Conservation (phyloP, 1,140 invertebrate species). For the Ylistrum balloti region DNA sequence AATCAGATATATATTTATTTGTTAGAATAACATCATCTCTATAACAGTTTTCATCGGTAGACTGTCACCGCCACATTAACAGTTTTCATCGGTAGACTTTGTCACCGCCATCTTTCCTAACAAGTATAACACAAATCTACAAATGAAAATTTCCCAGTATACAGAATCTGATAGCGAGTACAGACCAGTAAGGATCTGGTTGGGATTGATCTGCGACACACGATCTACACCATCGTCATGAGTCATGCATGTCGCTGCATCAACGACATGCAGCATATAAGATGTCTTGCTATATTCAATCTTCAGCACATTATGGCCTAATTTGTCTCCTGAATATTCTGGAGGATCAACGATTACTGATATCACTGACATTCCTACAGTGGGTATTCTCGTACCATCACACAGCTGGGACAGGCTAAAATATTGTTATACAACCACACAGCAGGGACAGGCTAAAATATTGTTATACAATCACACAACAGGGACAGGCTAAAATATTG, state of each 20-base stretch:
- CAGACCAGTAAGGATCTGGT: background rate
- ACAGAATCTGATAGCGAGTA: background rate
- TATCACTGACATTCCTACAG: background rate
- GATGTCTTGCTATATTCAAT: background rate
- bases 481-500: no score
- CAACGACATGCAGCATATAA: background rate
- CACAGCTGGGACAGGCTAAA: no score
- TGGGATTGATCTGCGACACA: background rate
- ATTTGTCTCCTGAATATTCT: conserved; percentile 13
- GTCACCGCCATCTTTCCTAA: no score
- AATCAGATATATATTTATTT: no score
- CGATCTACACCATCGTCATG: background rate
- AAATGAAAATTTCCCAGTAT: background rate
- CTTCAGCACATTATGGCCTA: background rate
- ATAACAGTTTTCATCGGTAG: no score
- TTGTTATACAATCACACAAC: no score
- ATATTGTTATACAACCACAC: no score
- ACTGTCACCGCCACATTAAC: no score
- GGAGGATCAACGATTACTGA: background rate
- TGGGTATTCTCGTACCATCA: no score
- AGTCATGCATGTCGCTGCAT: conserved; percentile 17
- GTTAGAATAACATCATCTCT: no score
- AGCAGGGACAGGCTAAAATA: no score
- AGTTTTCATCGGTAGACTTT: no score
- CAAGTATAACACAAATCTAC: background rate